Percentiles rank a stretch among this genome's conserved stretches.
Conservation (phyloP, 2,888 invertebrate genomes). For the Phortica okadai region DNA sequence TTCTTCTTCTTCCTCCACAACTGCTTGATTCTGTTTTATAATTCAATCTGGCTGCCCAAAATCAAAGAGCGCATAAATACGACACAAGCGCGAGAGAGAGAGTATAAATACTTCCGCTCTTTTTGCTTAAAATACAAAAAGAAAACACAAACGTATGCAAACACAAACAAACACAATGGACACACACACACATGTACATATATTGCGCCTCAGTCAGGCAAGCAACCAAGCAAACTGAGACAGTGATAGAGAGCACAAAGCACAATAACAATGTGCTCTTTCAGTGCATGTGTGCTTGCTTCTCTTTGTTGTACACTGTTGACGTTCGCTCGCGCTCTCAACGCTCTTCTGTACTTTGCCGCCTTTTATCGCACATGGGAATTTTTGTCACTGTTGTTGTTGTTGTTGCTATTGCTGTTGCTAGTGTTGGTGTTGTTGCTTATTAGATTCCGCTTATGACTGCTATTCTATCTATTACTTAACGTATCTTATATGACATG, state of each 20-base stretch:
- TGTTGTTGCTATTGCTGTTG: neutral
- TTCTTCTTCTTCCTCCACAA: constrained; percentile 20
- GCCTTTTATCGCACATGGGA: neutral
- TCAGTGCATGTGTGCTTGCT: neutral
- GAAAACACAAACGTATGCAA: neutral
- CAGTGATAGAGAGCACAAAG: too few relatives aligned
- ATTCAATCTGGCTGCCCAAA: constrained; percentile 21
- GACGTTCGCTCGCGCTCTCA: neutral
- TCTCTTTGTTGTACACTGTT: neutral
- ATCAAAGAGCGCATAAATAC: neutral
- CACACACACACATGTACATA: too few relatives aligned
- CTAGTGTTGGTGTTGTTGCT: constrained; percentile 19
- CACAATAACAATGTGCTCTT: neutral
- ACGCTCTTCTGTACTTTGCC: neutral
- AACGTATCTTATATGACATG: constrained; percentile 28
- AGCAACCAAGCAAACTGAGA: too few relatives aligned
- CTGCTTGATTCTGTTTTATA: constrained; percentile 32
- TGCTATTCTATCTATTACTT: constrained; percentile 59
- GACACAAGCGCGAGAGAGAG: neutral
- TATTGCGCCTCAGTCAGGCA: too few relatives aligned
- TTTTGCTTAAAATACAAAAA: neutral
- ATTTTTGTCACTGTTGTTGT: constrained; percentile 10
- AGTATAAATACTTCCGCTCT: neutral
- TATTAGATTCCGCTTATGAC: neutral
- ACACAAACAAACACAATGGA: neutral